Percentiles rank a stretch among this genome's conserved stretches.
These are phyloP conservation scores for Lasiommata megera DNA, from an alignment of 2,888 invertebrate species.

Conservation along the genomic window DNA sequence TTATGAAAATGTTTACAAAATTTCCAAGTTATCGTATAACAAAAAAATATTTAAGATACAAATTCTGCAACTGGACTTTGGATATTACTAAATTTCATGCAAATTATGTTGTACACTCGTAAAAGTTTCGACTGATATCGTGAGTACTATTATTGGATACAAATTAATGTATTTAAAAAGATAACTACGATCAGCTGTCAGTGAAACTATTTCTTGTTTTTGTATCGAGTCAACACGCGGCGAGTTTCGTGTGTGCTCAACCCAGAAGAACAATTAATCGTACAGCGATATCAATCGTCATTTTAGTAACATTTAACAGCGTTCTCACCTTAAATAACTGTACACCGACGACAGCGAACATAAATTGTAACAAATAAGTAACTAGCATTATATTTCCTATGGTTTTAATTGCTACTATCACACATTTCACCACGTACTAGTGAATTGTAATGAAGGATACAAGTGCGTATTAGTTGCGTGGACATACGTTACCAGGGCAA, in stretches of 20 bases:
- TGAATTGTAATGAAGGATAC: constrained; percentile 39
- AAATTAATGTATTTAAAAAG: neutral
- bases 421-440: constrained; percentile 99
- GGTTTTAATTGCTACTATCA: constrained; percentile 99
- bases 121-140: neutral
- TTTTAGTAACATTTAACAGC: neutral
- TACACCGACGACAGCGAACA: constrained; percentile 99
- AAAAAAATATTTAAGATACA: constrained; percentile 8
- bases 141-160: neutral
- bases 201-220: too few species aligned
- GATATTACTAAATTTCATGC: neutral
- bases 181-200: too few species aligned
- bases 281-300: constrained; percentile 8
- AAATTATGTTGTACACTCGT: neutral
- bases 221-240: too few species aligned
- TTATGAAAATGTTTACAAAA: neutral
- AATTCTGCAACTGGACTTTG: neutral
- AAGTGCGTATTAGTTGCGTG: constrained; percentile 59
- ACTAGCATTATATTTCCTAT: constrained; percentile 99
- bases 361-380: constrained; percentile 99
- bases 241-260: too few species aligned
- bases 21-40: constrained; percentile 8
- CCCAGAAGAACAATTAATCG: too few species aligned
- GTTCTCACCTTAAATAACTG: constrained; percentile 98
- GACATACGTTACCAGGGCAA: constrained; percentile 69